Evolutionary conservation across 2,113 vertebrate genomes (phyloP).

Genomic region (Paratilapia polleni): DNA sequence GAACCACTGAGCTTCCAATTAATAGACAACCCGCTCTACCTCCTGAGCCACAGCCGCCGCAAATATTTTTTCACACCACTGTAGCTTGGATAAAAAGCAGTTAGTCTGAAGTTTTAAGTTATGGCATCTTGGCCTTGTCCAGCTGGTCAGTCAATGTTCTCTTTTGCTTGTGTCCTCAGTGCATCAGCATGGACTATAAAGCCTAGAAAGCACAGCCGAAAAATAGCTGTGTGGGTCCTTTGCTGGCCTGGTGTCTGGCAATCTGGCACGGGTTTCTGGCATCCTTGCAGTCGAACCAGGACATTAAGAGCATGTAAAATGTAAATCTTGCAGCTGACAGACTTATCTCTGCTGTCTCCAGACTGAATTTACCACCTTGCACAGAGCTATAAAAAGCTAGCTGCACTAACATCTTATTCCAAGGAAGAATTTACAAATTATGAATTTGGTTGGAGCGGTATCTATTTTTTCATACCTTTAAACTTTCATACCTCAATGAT

Average conservation of each 20-base stretch:
- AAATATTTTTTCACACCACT: no score
- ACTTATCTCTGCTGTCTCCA: slow-evolving; percentile 47
- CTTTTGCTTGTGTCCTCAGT: slow-evolving; percentile 65
- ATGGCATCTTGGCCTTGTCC: slow-evolving; percentile 55
- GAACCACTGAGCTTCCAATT: no score
- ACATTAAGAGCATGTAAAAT: slow-evolving; percentile 68
- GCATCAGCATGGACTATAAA: slow-evolving; percentile 64
- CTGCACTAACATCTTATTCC: slow-evolving; percentile 17
- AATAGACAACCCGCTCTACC: no score
- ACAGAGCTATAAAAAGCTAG: slow-evolving; percentile 39
- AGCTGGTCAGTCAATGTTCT: slow-evolving; percentile 71
- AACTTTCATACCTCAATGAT: not conserved
- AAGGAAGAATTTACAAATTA: slow-evolving; percentile 31
- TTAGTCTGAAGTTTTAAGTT: slow-evolving; percentile 59
- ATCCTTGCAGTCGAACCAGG: slow-evolving; percentile 43
- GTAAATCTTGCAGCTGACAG: slow-evolving; percentile 67
- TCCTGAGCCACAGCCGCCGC: no score
- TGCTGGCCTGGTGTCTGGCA: slow-evolving; percentile 51
- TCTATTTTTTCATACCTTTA: not conserved
- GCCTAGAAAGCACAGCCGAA: slow-evolving; percentile 59
- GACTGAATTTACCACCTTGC: slow-evolving; percentile 51
- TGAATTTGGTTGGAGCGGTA: not conserved
- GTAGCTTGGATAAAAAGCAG: slow-evolving; percentile 51
- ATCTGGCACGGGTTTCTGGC: slow-evolving; percentile 61
- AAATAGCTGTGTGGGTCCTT: slow-evolving; percentile 55